Evolutionary conservation across 1,140 invertebrate genomes (phyloP).

Genomic region (Orius insidiosus): DNA sequence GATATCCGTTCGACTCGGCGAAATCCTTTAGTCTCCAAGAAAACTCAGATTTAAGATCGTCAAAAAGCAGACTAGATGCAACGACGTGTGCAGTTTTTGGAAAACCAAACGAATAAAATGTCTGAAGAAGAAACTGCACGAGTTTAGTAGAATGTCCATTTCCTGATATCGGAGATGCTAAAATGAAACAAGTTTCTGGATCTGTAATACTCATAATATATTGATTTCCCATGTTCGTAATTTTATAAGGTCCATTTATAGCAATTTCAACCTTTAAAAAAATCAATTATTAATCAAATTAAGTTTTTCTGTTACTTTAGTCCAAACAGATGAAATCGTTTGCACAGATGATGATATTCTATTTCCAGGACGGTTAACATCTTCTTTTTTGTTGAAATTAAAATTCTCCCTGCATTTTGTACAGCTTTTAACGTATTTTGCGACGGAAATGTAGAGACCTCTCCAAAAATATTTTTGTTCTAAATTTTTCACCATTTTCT

Average conservation of each 20-base stretch:
- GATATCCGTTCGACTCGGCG: conserved; percentile 6
- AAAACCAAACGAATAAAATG: conserved; percentile 24
- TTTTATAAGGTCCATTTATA: conserved; percentile 22
- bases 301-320: conserved; percentile 6
- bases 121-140: conserved; percentile 22
- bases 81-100: conserved; percentile 9
- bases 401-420: conserved; percentile 21
- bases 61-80: conserved; percentile 1
- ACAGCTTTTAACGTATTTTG: conserved; percentile 22
- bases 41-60: conserved; percentile 9
- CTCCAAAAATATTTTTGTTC: conserved; percentile 23
- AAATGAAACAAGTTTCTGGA: conserved; percentile 24
- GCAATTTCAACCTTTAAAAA: conserved; percentile 22
- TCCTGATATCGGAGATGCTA: conserved; percentile 18
- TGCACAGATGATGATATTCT: conserved; percentile 17
- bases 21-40: conserved; percentile 15
- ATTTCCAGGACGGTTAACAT: neutral
- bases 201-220: conserved; percentile 22
- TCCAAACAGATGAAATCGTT: conserved; percentile 11
- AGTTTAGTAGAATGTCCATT: conserved; percentile 15
- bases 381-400: conserved; percentile 1
- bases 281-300: neutral
- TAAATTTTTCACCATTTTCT: conserved; percentile 23
- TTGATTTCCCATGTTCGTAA: conserved; percentile 20
- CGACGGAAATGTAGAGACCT: conserved; percentile 23